A percentile compares a stretch with the other conserved stretches of the same genome.
Evolutionary conservation across 2,888 invertebrate genomes (phyloP).

Genomic region (Amiota minor): DNA sequence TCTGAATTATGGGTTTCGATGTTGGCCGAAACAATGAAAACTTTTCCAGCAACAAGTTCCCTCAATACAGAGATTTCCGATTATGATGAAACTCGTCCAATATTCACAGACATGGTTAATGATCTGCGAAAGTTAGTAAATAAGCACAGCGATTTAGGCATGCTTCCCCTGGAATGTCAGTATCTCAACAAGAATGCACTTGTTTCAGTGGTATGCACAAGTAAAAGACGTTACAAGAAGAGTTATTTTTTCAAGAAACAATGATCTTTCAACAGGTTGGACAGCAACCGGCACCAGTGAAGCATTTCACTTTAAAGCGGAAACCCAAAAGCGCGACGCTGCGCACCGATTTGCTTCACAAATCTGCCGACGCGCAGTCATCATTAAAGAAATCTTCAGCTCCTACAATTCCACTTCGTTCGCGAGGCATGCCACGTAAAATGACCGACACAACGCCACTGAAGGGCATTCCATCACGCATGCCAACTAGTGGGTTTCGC

Average conservation of each 20-base stretch:
- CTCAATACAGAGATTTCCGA: constrained; percentile 91
- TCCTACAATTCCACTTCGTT: constrained; percentile 90
- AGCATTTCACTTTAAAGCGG: constrained; percentile 93
- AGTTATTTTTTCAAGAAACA: constrained; percentile 3
- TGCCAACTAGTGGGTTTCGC: constrained; percentile 80
- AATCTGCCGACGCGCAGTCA: constrained; percentile 90
- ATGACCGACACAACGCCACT: constrained; percentile 97
- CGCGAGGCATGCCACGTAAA: constrained; percentile 92
- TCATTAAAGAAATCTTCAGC: constrained; percentile 91
- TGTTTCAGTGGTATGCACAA: constrained; percentile 81
- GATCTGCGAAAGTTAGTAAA: constrained; percentile 87
- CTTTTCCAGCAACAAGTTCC: constrained; percentile 90
- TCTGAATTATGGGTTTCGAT: constrained; percentile 98
- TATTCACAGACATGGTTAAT: constrained; percentile 91
- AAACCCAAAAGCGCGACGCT: constrained; percentile 96
- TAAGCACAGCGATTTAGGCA: constrained; percentile 87
- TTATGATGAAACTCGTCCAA: constrained; percentile 90
- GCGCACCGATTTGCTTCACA: constrained; percentile 90
- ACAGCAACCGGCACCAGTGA: constrained; percentile 86
- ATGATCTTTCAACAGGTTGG: constrained; percentile 77
- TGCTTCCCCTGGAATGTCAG: constrained; percentile 95
- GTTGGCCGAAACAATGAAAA: constrained; percentile 95
- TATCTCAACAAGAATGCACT: constrained; percentile 95
- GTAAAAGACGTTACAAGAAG: constrained; percentile 1
- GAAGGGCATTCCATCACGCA: constrained; percentile 91